A percentile compares a stretch with the other conserved stretches of the same genome.
Conservation (phyloP, 2,888 invertebrate species). For the Trichopoda pennipes region DNA sequence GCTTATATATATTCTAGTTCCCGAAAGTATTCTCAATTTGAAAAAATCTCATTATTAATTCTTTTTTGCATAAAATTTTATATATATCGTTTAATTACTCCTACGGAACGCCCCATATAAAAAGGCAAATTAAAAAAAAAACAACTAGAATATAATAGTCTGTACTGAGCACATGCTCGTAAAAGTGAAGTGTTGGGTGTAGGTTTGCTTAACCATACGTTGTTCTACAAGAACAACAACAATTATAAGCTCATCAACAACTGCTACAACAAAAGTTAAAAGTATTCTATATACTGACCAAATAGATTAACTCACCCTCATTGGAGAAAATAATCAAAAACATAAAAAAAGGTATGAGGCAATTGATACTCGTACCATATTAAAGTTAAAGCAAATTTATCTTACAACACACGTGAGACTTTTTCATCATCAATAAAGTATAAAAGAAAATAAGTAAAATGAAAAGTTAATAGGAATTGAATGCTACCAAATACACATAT, state of each 20-base stretch:
- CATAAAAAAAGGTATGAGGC: slow-evolving; percentile 18
- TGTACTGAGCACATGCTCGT: slow-evolving; percentile 37
- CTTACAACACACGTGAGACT: slow-evolving; percentile 69
- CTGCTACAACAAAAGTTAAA: slow-evolving; percentile 67
- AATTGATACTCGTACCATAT: slow-evolving; percentile 63
- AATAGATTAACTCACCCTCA: slow-evolving; percentile 38
- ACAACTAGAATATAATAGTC: not conserved
- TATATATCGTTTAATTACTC: too few relatives aligned
- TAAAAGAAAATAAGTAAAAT: slow-evolving; percentile 30
- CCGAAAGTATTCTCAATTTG: too few relatives aligned
- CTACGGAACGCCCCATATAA: slow-evolving; percentile 40
- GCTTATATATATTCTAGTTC: too few relatives aligned
- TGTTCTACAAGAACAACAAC: slow-evolving; percentile 70
- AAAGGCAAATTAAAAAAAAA: slow-evolving; percentile 5
- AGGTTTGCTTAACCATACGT: not conserved
- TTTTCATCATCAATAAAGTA: slow-evolving; percentile 61
- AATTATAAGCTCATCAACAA: slow-evolving; percentile 79
- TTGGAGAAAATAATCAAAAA: slow-evolving; percentile 14
- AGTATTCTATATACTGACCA: slow-evolving; percentile 39
- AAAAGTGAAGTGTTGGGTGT: slow-evolving; percentile 7
- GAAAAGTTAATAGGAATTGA: slow-evolving; percentile 37
- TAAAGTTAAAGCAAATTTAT: slow-evolving; percentile 66
- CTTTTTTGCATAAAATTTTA: too few relatives aligned
- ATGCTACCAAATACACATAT: slow-evolving; percentile 38
- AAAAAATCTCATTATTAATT: too few relatives aligned